These are phyloP conservation scores for Aleiodes leptofemur DNA, from an alignment of 2,888 invertebrate genomes.

Conservation along the genomic window DNA sequence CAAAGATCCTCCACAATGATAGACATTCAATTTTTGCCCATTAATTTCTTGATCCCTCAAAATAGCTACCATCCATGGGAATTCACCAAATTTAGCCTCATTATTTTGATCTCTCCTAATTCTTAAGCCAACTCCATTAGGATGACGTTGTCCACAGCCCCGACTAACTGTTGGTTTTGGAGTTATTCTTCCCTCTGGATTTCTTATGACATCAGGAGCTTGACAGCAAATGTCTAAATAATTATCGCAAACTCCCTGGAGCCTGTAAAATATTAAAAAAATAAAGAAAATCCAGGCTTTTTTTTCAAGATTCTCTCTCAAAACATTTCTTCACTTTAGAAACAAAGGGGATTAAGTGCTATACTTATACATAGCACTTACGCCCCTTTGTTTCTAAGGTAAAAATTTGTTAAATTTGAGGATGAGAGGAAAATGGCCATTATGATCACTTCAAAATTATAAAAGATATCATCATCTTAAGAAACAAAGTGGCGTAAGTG, in stretches of 20 bases:
- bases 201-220: constrained; percentile 64
- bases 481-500: no score
- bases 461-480: no score
- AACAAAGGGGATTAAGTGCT: no score
- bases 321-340: no score
- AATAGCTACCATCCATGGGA: constrained; percentile 90
- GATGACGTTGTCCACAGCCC: constrained; percentile 86
- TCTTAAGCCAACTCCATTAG: constrained; percentile 83
- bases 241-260: constrained; percentile 79
- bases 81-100: constrained; percentile 86
- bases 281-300: neutral
- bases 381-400: no score
- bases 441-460: no score
- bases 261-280: constrained; percentile 57
- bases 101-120: constrained; percentile 81
- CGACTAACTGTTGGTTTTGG: constrained; percentile 64
- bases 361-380: no score
- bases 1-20: constrained; percentile 88
- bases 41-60: constrained; percentile 78
- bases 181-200: constrained; percentile 60
- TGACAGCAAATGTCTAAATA: constrained; percentile 87
- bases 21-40: constrained; percentile 78
- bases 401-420: no score
- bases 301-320: no score
- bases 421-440: no score